Base-by-base conservation (phyloP, 2,113 vertebrate genomes). In the Xerus inauris region DNA sequence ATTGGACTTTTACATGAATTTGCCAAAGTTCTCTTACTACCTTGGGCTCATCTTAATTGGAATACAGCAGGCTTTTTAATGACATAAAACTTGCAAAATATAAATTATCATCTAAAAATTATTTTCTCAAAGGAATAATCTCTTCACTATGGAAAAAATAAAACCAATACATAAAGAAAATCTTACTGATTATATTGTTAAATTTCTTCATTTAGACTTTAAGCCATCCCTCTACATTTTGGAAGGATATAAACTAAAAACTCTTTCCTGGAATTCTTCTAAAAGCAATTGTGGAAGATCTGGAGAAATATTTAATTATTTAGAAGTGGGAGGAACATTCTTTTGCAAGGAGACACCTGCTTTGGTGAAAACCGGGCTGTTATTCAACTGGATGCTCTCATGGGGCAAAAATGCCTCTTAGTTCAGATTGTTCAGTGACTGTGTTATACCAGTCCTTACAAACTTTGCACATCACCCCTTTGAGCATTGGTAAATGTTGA, bases 231-330 rank as follows among this genome's bases (percentile, higher is more conserved):
- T 82, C 47, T 64, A 49, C 6, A 69, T 79, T 77, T 81, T 73
- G n/a, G 71, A 93, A 95, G 32, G 64, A 51, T 19, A 7, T 67
- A 38, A n/a, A 30, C 40, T 32, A 84, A 8, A 92, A 82, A 49
- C 40, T 73, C 28, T 42, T 17, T 45, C 35, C 17, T 69, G 28
- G 28, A 73, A 71, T 72, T 90, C 45, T 90, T 42, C 57, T 59
- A 28, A 83, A 97, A 95, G 83, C 24, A 59, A 49, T 93, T 54
- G 49, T 65, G 51, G 62, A 93, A 64, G 76, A 82, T 17, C 17
- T 91, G 59, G 40, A 94, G 71, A 90, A 92, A 49, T 3, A 62
- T 17, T 51, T 24, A 87, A 76, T 6, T 35, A 54, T 51, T 71
- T 38, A 45, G 67, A 89, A 81, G 10, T 62, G 22, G 19, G 51